phyloP scores from a whole-genome alignment of 2,113 vertebrate species.

The Atherinomorus stipes region DNA sequence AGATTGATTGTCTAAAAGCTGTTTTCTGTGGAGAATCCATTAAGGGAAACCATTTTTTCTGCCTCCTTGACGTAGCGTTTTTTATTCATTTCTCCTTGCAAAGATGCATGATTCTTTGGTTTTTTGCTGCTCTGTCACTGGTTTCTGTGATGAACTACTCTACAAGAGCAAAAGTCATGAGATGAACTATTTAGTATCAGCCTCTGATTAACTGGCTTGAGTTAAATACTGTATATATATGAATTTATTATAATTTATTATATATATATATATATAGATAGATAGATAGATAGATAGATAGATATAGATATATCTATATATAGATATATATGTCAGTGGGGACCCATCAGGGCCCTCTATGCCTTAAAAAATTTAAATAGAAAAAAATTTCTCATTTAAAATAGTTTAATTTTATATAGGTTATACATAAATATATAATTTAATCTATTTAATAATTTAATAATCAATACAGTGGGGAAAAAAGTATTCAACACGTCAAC shows the following conservation, averaged over 20 bases:
- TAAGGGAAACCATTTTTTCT: conserved; percentile 85
- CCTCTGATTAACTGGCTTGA: conserved; percentile 74
- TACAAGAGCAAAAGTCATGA: conserved; percentile 67
- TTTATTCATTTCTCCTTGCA: conserved; percentile 85
- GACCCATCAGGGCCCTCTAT: too few species aligned
- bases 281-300: conserved; percentile 40
- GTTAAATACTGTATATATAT: not conserved
- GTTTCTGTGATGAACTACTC: conserved; percentile 78
- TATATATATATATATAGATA: conserved; percentile 51
- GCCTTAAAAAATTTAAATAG: too few species aligned
- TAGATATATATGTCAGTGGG: conserved; percentile 26
- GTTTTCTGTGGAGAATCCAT: conserved; percentile 87
- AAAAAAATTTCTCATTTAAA: too few species aligned
- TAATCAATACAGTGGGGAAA: too few species aligned
- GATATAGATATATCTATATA: conserved; percentile 17
- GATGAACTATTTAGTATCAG: conserved; percentile 78
- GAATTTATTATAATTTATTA: too few species aligned
- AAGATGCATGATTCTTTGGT: conserved; percentile 83
- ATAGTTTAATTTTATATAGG: too few species aligned
- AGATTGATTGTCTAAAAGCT: conserved; percentile 88
- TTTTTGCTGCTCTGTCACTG: conserved; percentile 74
- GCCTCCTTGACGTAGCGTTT: conserved; percentile 83
- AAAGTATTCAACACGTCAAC: too few species aligned
- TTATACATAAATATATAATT: too few species aligned
- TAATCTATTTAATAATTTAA: too few species aligned